Evolutionary conservation across 35 echinoderm and acorn worm species (phyloP).

Genomic region (Lytechinus variegatus): DNA sequence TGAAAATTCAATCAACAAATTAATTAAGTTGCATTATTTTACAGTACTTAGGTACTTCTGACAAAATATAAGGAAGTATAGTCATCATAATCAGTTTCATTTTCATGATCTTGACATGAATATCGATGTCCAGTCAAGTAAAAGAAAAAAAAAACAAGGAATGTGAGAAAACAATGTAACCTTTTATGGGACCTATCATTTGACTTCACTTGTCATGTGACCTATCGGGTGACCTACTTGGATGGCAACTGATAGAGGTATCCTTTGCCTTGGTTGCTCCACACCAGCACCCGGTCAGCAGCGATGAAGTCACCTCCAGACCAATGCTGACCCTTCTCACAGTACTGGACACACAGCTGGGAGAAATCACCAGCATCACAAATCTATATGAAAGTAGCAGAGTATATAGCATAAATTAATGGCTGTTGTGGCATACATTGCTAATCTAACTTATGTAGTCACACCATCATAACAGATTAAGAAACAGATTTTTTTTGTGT

Average conservation of each 20-base stretch:
- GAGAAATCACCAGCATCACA: conserved; percentile 98
- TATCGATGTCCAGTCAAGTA: too few species aligned
- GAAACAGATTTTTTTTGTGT: too few species aligned
- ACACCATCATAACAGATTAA: too few species aligned
- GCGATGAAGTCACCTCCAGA: conserved; percentile 93
- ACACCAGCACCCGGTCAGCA: conserved; percentile 91
- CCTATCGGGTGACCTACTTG: conserved; percentile 58
- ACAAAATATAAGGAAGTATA: too few species aligned
- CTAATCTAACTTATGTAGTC: too few species aligned
- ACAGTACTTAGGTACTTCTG: too few species aligned
- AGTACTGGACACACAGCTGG: conserved; percentile 81
- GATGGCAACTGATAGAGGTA: conserved; percentile 97
- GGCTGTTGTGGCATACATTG: too few species aligned
- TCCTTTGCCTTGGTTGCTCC: conserved; percentile 93
- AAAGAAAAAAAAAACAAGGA: too few species aligned
- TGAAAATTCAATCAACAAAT: not conserved
- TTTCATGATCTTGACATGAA: too few species aligned
- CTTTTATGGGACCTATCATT: too few species aligned
- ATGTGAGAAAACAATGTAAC: not conserved
- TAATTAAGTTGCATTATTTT: not conserved
- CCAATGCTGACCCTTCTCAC: conserved; percentile 91
- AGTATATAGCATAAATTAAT: not conserved
- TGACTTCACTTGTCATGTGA: too few species aligned
- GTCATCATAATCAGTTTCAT: too few species aligned
- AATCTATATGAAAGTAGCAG: conserved; percentile 63